Base-by-base conservation (phyloP, 2,888 invertebrate genomes). In the Drosophila stalkeri region DNA sequence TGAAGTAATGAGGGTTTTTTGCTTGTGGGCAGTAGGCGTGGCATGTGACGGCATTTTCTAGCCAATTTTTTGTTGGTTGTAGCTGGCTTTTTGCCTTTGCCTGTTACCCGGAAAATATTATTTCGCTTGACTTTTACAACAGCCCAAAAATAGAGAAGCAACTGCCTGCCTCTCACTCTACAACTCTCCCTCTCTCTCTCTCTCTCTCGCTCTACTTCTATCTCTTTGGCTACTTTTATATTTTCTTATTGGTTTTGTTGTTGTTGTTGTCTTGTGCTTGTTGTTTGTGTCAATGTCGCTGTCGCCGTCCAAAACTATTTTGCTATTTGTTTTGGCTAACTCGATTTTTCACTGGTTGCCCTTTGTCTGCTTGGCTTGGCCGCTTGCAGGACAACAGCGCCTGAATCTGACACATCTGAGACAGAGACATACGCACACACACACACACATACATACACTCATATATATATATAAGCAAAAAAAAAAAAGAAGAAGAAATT, bases 51-150 rank as follows among this genome's bases (percentile, higher is more conserved):
- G 18, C 54, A 41, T 27, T 39, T 37, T 37, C 41, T 27, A 68
- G 77, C 64, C 78, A 78, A 78, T 80, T 75, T 56, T 31, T 74
- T 51, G 57, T 20, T 57, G 31, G 11, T 70, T 5, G 60, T 16
- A 61, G 60, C 39, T 67, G 78, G 8, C 3, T 23, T 12, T 23
- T 67, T 61, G 72, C 73, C 65, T 76, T 75, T 71, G 88, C 82
- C 82, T 71, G 86, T 71, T 83, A 77, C 86, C 89, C 87, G 90
- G 90, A 87, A 87, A 87, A 90, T 87, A 87, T 90, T 87, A 87
- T 87, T 87, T 90, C 86, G 90, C 89, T 89, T 89, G 87, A 90
- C 90, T 90, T 87, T 87, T 89, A 87, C 90, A 89, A 86, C 80
- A 65, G 89, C 71, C 77, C 80, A 76, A 77, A 75, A 75, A 35